Base-by-base conservation (phyloP, 2,797 vertebrate genomes). In the Oryzias sinensis region DNA sequence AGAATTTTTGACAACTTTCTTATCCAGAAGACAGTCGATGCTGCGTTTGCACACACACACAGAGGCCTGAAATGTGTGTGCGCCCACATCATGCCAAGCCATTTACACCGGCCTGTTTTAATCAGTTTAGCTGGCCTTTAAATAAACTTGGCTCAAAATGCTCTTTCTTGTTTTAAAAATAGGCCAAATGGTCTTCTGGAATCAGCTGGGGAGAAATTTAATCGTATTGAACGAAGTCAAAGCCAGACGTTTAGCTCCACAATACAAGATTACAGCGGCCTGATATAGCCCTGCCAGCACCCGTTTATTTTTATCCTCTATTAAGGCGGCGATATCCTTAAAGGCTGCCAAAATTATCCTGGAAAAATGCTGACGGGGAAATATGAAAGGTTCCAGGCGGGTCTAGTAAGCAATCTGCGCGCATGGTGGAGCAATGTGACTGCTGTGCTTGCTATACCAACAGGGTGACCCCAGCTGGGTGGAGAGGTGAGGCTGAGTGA, bases 271-370 rank as follows among this genome's bases (percentile, higher is more conserved):
- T 89, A 89, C 78, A 83, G 59, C 62, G 40, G 84, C 88, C 89
- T 80, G 83, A 91, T 90, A 89, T 89, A 87, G 86, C 82, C 79
- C 82, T 79, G 83, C 85, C 79, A 84, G 79, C 83, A 79, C 78
- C 80, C 75, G 85, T 86, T 90, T 89, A 89, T 90, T 90, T 90
- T 87, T 89, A 89, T 89, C 87, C 87, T 85, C 86, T 89, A 88
- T 90, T 88, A 89, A 87, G 89, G 85, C 88, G 88, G 88, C 79
- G 82, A 90, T 90, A 89, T 91, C 87, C 87, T 91, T 88, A 89
- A 89, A 88, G 87, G 87, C 87, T 91, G 90, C 88, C 88, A 88
- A 88, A 89, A 90, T 88, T 86, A 90, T 87, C 87, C 88, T 62
- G 85, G 78, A 89, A 89, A 90, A 90, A 87, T 80, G 90, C 90